Evolutionary conservation across 30 jellyfish, hydroid and myxozoan genomes (phyloP).

Genomic region (Hydractinia symbiolongicarpus): DNA sequence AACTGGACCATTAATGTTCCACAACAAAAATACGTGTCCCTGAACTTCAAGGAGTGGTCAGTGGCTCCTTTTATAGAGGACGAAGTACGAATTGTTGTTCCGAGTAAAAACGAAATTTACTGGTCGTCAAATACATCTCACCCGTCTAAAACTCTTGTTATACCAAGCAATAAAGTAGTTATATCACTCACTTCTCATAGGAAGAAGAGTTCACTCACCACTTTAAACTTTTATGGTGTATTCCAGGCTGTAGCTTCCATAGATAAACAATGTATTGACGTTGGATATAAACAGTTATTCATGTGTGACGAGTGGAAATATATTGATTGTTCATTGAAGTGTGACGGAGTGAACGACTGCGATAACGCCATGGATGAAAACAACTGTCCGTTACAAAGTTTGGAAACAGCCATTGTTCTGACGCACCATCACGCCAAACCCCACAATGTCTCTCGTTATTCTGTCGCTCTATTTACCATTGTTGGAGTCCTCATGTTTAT

Average conservation of each 20-base stretch:
- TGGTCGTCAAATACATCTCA: conserved; percentile 14
- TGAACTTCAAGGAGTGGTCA: conserved; percentile 39
- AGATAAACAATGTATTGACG: conserved; percentile 39
- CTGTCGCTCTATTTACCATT: not conserved
- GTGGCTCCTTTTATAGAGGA: not conserved
- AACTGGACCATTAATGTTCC: conserved; percentile 72
- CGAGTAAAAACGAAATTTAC: not conserved
- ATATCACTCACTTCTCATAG: conserved; percentile 10
- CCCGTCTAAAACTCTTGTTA: conserved; percentile 11
- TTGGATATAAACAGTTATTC: conserved; percentile 43
- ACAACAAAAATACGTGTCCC: conserved; percentile 22
- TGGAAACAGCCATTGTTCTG: conserved; percentile 16
- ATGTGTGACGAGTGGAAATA: conserved; percentile 68
- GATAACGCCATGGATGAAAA: conserved; percentile 63
- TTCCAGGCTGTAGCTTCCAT: conserved; percentile 47
- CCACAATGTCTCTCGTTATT: not conserved
- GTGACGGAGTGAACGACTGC: conserved; percentile 78
- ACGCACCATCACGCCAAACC: not conserved
- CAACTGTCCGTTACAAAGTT: conserved; percentile 21
- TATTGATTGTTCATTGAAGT: conserved; percentile 58
- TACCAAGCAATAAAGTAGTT: conserved; percentile 25
- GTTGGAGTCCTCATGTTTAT: not conserved
- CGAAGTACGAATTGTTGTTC: conserved; percentile 8
- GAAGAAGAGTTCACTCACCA: conserved; percentile 8
- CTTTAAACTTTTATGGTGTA: conserved; percentile 39